These are phyloP conservation scores for Salvelinus namaycush DNA, from an alignment of 2,113 vertebrate genomes.

Conservation along the genomic window DNA sequence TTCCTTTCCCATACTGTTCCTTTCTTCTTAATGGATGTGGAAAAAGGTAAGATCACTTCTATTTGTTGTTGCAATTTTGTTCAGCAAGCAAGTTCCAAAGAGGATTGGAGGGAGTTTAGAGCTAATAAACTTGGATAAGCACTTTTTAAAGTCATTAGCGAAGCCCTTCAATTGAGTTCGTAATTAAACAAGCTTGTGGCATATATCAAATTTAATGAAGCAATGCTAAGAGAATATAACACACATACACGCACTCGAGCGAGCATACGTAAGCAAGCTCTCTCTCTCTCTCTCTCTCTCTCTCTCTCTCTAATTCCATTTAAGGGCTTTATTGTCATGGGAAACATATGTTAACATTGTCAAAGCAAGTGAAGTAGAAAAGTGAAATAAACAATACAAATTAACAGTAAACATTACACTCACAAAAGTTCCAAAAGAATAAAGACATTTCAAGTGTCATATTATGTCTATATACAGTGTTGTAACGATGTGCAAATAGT, in stretches of 20 bases:
- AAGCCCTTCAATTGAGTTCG: neutral
- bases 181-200: slow-evolving; percentile 2
- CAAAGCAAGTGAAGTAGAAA: too few species aligned
- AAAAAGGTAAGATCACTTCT: neutral
- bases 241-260: too few species aligned
- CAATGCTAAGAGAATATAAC: neutral
- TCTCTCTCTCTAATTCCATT: too few species aligned
- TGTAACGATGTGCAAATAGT: too few species aligned
- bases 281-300: neutral
- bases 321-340: too few species aligned
- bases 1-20: too few species aligned
- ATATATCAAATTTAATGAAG: neutral
- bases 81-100: neutral
- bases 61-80: neutral
- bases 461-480: too few species aligned
- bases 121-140: neutral
- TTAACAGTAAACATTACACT: too few species aligned
- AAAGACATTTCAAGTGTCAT: too few species aligned
- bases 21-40: neutral
- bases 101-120: neutral
- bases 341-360: too few species aligned
- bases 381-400: too few species aligned
- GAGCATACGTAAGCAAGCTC: neutral
- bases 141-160: neutral
- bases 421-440: too few species aligned